Base-by-base conservation (phyloP, 2,888 invertebrate genomes). In the Podabrus alpinus region DNA sequence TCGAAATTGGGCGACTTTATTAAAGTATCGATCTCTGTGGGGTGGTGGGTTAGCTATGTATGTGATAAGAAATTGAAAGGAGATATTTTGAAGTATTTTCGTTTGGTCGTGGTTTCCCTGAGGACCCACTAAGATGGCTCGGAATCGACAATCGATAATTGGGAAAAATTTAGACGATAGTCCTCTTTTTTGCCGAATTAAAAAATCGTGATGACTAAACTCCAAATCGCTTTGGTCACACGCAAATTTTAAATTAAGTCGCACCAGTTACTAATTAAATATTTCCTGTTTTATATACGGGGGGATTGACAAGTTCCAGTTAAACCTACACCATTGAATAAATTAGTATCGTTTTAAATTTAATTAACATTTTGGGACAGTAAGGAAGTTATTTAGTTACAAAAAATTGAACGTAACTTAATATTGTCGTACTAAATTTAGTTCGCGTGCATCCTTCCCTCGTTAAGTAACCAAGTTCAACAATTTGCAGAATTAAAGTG, bases 221-320 rank as follows among this genome's bases (percentile, higher is more conserved):
- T 45, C 45, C 7, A n/a, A n/a, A 45, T 45, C 45, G 45, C 45
- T 45, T 45, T 45, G 7, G 45, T 45, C 45, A n/a, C 45, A 45
- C 45, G 45, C 45, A 45, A 45, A 45, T 45, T 45, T 45, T 45
- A 45, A 45, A 45, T 45, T 45, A n/a, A n/a, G 16, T 21, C 21
- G 62, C 17, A 64, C 19, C 21, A 64, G 19, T 64, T 64, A 64
- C 17, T 64, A 64, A 64, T 64, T 64, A 64, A 64, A 64, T 64
- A 64, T 64, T 64, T 64, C 62, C 62, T 15, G 62, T 64, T 15
- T 64, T 64, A 64, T 17, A n/a, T 64, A 64, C 19, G 17, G 61
- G 61, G 17, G 16, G 15, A 19, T 64, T 19, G 62, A 19, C 61
- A 16, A 19, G n/a, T 13, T 64, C 17, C 17, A 64, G 21, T 64